A percentile compares a stretch with the other conserved stretches of the same genome.
These are phyloP conservation scores for Fragum whitleyi DNA, from an alignment of 2,888 invertebrate species.

Conservation along the genomic window DNA sequence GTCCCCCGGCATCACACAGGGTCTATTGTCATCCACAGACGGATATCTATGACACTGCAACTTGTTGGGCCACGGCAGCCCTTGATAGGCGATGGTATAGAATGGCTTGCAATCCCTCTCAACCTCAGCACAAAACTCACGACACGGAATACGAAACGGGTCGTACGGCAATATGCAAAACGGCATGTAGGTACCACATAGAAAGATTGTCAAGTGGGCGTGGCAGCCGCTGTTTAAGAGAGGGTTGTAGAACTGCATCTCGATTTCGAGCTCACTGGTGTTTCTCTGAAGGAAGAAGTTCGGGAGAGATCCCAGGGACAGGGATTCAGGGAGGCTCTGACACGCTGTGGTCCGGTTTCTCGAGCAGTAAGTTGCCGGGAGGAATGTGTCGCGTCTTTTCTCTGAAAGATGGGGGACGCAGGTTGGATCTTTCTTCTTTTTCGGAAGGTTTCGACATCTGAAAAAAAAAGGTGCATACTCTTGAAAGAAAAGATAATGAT, in stretches of 20 bases:
- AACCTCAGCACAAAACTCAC: conserved; percentile 75
- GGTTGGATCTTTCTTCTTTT: background rate
- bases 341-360: conserved; percentile 73
- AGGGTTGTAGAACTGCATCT: conserved; percentile 70
- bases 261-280: conserved; percentile 62
- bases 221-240: conserved; percentile 71
- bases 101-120: conserved; percentile 58
- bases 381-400: background rate
- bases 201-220: conserved; percentile 68
- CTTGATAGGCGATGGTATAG: conserved; percentile 64
- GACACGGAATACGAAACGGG: conserved; percentile 71
- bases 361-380: conserved; percentile 65
- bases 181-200: conserved; percentile 77
- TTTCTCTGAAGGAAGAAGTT: conserved; percentile 77
- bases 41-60: conserved; percentile 79
- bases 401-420: conserved; percentile 41
- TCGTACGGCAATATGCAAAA: conserved; percentile 65
- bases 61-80: conserved; percentile 79
- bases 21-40: conserved; percentile 13
- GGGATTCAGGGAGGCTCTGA: conserved; percentile 63
- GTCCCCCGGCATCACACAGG: conserved; percentile 72
- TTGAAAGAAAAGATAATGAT: too few species aligned
- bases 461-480: background rate
- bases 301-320: conserved; percentile 70
- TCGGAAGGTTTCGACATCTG: conserved; percentile 39